Conservation (phyloP, 2,113 vertebrate genomes). For the Gallinago undulata region DNA sequence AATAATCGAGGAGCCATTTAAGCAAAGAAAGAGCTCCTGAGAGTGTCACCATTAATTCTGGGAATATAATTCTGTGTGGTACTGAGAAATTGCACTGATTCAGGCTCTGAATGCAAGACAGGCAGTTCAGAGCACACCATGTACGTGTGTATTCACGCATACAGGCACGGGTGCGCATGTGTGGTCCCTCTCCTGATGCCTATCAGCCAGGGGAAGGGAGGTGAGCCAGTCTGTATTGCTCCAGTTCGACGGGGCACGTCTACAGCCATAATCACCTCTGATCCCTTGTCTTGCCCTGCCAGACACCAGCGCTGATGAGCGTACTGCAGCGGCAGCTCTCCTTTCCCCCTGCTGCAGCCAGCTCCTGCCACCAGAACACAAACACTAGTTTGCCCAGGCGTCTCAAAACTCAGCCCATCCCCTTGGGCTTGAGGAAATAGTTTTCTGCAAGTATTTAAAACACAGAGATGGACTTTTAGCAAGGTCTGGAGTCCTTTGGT, state of each 20-base stretch:
- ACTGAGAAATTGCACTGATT: not conserved
- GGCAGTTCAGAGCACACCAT: not conserved
- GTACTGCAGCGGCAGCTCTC: not conserved
- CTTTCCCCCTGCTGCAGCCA: not conserved
- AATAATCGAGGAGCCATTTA: not conserved
- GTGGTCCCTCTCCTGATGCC: not conserved
- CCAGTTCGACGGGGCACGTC: not conserved
- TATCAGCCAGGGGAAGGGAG: not conserved
- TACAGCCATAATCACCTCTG: not conserved
- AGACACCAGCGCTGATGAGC: not conserved
- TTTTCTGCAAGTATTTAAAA: not conserved
- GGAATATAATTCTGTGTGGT: conserved; percentile 22
- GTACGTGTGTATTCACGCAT: not conserved
- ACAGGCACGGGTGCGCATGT: rapidly evolving
- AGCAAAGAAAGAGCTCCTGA: not conserved
- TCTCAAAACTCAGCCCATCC: not conserved
- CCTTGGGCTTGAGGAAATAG: not conserved
- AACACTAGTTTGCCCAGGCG: not conserved
- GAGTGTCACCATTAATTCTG: conserved; percentile 32
- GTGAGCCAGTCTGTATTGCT: not conserved
- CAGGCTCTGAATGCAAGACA: not conserved
- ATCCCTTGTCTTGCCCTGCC: not conserved
- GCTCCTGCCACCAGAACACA: not conserved
- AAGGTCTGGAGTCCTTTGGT: not conserved
- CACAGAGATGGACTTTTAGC: not conserved